phyloP scores from a whole-genome alignment of 2,888 invertebrate species.

The Ephialtes manifestator region DNA sequence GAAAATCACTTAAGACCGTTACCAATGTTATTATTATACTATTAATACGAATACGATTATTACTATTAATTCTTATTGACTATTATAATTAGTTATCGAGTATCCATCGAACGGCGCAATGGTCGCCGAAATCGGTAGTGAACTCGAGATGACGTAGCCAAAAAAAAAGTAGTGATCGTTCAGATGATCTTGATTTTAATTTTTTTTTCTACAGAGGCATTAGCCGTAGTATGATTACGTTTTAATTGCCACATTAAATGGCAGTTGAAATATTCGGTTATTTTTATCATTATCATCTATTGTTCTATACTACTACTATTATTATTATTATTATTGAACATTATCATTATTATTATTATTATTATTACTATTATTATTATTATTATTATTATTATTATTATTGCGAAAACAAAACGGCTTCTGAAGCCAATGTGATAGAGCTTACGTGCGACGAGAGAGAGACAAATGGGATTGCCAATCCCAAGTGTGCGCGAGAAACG shows the following conservation, averaged over 20 bases:
- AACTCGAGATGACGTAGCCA: slow-evolving; percentile 70
- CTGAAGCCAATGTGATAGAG: slow-evolving; percentile 86
- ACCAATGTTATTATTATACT: slow-evolving; percentile 82
- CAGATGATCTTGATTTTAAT: slow-evolving; percentile 52
- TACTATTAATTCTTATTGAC: slow-evolving; percentile 68
- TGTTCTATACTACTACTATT: slow-evolving; percentile 76
- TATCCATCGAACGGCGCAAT: slow-evolving; percentile 40
- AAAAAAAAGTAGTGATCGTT: slow-evolving; percentile 60
- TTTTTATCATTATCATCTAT: slow-evolving; percentile 76
- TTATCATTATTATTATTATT: slow-evolving; percentile 76
- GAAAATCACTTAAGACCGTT: slow-evolving; percentile 81
- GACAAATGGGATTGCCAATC: slow-evolving; percentile 72
- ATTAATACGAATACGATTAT: slow-evolving; percentile 75
- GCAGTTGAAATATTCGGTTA: slow-evolving; percentile 71
- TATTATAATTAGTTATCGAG: slow-evolving; percentile 68
- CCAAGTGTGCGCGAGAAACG: slow-evolving; percentile 67
- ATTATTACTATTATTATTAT: slow-evolving; percentile 72
- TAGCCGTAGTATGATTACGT: slow-evolving; percentile 63
- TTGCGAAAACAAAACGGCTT: slow-evolving; percentile 83
- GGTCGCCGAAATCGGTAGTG: slow-evolving; percentile 40
- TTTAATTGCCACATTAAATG: slow-evolving; percentile 60
- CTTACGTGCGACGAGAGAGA: slow-evolving; percentile 83
- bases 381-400: slow-evolving; percentile 73
- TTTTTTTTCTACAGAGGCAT: slow-evolving; percentile 58
- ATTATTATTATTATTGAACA: slow-evolving; percentile 72